These are phyloP conservation scores for Campoletis sonorensis DNA, from an alignment of 1,140 invertebrate species.

Conservation along the genomic window DNA sequence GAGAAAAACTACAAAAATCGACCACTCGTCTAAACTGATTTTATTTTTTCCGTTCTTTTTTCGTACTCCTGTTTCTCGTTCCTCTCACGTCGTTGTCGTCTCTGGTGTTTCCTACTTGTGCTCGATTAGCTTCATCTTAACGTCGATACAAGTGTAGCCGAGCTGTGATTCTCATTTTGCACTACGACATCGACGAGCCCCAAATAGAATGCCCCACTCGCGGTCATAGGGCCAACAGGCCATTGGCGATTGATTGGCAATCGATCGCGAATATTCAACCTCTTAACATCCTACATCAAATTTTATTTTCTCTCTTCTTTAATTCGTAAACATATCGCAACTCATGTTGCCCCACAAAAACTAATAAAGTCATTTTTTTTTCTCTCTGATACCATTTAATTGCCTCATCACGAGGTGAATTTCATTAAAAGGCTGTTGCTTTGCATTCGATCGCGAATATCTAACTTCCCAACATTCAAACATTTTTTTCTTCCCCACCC, in stretches of 20 bases:
- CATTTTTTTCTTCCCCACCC: no score
- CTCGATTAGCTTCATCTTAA: conserved; percentile 34
- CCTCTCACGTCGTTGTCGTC: conserved; percentile 24
- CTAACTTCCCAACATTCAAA: no score
- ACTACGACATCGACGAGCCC: conserved; percentile 63
- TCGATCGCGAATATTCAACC: conserved; percentile 56
- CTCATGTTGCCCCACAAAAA: no score
- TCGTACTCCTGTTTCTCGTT: conserved; percentile 15
- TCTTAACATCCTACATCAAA: conserved; percentile 29
- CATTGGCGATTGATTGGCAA: conserved; percentile 66
- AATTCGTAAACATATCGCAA: neutral
- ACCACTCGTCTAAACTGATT: neutral
- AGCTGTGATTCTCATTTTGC: conserved; percentile 56
- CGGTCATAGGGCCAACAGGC: conserved; percentile 63
- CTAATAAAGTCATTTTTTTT: neutral
- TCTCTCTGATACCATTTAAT: neutral
- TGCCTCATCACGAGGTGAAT: no score
- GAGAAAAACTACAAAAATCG: neutral
- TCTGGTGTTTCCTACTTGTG: conserved; percentile 33
- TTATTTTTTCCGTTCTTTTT: conserved; percentile 1
- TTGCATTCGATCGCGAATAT: no score
- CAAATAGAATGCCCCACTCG: conserved; percentile 75
- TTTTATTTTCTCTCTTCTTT: conserved; percentile 32
- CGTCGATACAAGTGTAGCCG: conserved; percentile 43
- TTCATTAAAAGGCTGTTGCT: no score